These are phyloP conservation scores for Carterocephalus palaemon DNA, from an alignment of 2,888 invertebrate species.

Conservation along the genomic window DNA sequence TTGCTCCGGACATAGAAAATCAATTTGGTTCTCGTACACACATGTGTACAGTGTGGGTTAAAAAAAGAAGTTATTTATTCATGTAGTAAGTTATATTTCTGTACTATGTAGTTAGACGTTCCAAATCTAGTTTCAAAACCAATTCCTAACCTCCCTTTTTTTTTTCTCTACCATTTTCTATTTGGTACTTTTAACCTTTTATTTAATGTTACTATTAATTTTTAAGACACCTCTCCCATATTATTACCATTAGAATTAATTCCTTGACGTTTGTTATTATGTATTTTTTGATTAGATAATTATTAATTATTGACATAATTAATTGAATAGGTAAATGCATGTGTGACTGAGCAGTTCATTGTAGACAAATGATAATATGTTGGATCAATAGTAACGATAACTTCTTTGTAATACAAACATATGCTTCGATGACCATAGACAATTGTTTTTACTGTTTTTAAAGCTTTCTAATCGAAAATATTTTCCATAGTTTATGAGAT, in stretches of 20 bases:
- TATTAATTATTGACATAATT: slow-evolving; percentile 34
- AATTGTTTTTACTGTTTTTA: background rate
- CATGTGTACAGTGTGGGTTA: slow-evolving; percentile 28
- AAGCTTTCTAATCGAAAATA: slow-evolving; percentile 23
- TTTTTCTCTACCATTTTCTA: slow-evolving; percentile 44
- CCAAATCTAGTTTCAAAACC: slow-evolving; percentile 26
- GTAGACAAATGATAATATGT: slow-evolving; percentile 22
- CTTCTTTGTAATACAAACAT: background rate
- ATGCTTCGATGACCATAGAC: slow-evolving; percentile 1
- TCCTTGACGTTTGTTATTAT: slow-evolving; percentile 64
- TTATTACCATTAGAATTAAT: slow-evolving; percentile 71
- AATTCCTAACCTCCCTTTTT: slow-evolving; percentile 13
- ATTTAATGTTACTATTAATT: slow-evolving; percentile 75
- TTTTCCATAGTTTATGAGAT: background rate
- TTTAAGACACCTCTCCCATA: slow-evolving; percentile 59
- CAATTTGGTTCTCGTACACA: no score
- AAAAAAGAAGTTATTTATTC: slow-evolving; percentile 47
- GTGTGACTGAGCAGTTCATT: slow-evolving; percentile 42
- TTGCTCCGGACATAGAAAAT: no score
- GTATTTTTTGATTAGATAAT: slow-evolving; percentile 41
- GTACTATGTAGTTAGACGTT: slow-evolving; percentile 33
- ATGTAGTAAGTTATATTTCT: slow-evolving; percentile 51
- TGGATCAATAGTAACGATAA: slow-evolving; percentile 2
- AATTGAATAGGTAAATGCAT: slow-evolving; percentile 43
- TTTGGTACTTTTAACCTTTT: slow-evolving; percentile 53